Evolutionary conservation across 2,113 vertebrate genomes (phyloP).

Genomic region (Leptobrachium leishanense): DNA sequence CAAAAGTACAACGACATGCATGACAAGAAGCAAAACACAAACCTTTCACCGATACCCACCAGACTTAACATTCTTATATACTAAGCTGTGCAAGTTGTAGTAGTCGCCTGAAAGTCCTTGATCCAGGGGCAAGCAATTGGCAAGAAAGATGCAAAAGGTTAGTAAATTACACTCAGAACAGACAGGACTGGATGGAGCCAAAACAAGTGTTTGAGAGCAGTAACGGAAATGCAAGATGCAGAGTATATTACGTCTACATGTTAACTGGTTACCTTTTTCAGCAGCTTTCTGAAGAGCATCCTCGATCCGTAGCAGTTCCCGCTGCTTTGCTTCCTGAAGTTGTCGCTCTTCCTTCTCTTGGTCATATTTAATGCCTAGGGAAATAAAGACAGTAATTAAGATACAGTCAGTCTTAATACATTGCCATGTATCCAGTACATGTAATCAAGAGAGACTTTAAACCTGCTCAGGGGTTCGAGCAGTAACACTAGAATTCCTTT

Average conservation of each 20-base stretch:
- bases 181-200: no score
- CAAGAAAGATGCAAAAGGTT: constrained; percentile 58
- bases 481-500: no score
- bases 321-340: constrained; percentile 88
- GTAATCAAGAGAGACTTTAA: no score
- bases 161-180: neutral
- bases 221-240: no score
- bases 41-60: constrained; percentile 77
- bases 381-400: neutral
- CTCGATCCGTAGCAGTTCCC: constrained; percentile 87
- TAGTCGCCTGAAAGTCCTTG: constrained; percentile 81
- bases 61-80: constrained; percentile 81
- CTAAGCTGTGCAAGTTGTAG: constrained; percentile 84
- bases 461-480: no score
- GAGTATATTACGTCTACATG: no score
- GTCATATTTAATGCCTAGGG: constrained; percentile 87
- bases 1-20: no score
- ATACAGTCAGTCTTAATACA: no score
- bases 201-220: no score
- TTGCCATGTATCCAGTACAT: no score
- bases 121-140: constrained; percentile 70
- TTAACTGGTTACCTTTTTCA: constrained; percentile 74
- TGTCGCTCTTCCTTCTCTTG: constrained; percentile 88
- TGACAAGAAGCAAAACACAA: no score
- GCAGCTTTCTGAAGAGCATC: constrained; percentile 84